These are phyloP conservation scores for Bombus pyrosoma DNA, from an alignment of 1,140 invertebrate genomes.

Conservation along the genomic window DNA sequence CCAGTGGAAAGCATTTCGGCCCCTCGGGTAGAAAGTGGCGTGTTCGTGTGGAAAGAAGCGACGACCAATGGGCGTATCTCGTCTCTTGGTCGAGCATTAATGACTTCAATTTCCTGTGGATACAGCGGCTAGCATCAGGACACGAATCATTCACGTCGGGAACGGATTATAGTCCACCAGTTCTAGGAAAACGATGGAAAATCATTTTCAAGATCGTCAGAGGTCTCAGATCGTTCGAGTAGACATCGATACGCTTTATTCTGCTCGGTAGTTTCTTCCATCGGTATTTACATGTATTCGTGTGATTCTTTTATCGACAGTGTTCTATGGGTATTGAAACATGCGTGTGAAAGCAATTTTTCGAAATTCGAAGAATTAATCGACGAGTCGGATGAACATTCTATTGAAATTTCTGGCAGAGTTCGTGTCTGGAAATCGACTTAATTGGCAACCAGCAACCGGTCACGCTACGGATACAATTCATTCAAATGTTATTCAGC, in stretches of 20 bases:
- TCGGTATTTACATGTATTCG: not conserved
- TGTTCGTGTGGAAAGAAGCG: slow-evolving; percentile 37
- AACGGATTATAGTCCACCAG: slow-evolving; percentile 21
- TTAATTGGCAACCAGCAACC: slow-evolving; percentile 8
- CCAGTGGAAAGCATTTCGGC: slow-evolving; percentile 42
- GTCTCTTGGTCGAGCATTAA: slow-evolving; percentile 60
- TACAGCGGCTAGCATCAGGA: slow-evolving; percentile 26
- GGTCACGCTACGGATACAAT: slow-evolving; percentile 16
- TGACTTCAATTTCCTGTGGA: slow-evolving; percentile 66
- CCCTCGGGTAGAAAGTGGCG: slow-evolving; percentile 47
- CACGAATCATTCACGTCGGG: slow-evolving; percentile 36
- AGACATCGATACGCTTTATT: not conserved
- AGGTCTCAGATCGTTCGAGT: too few species aligned
- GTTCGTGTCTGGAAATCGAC: not conserved
- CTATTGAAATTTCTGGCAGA: too few species aligned
- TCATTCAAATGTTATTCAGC: slow-evolving; percentile 25
- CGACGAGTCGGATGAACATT: not conserved
- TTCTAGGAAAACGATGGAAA: slow-evolving; percentile 46
- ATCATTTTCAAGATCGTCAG: not conserved
- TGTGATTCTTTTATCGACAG: not conserved
- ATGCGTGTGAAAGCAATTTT: too few species aligned
- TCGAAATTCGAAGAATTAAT: too few species aligned
- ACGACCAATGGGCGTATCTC: slow-evolving; percentile 61
- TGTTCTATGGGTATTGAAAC: too few species aligned
- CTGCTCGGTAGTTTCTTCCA: not conserved